These are phyloP conservation scores for Podotricha telesiphe DNA, from an alignment of 2,888 invertebrate species.

Conservation along the genomic window DNA sequence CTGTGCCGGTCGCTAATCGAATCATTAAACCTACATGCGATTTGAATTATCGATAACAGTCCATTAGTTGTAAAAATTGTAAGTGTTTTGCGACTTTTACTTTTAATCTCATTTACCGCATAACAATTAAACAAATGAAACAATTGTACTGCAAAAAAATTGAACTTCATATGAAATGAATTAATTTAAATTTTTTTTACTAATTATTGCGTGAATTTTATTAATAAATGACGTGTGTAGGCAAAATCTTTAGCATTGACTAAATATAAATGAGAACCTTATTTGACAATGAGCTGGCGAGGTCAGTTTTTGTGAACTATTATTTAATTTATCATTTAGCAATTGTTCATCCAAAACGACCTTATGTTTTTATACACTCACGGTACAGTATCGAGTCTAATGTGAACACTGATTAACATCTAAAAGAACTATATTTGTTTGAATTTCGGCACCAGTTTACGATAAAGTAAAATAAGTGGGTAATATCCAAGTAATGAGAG, in stretches of 20 bases:
- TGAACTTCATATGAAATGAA: no score
- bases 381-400: conserved; percentile 11
- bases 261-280: conserved; percentile 42
- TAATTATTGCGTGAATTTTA: no score
- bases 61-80: conserved; percentile 37
- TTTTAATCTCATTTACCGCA: conserved; percentile 2
- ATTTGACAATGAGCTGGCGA: conserved; percentile 68
- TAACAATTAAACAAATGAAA: no score
- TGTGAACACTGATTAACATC: not conserved
- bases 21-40: conserved; percentile 69
- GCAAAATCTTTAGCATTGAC: conserved; percentile 44
- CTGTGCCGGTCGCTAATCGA: conserved; percentile 70
- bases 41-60: conserved; percentile 56
- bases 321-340: conserved; percentile 62
- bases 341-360: conserved; percentile 74
- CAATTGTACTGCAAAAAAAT: no score
- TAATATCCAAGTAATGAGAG: not conserved
- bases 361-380: conserved; percentile 60
- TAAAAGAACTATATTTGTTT: not conserved
- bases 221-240: conserved; percentile 18
- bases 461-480: not conserved
- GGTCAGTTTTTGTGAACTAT: conserved; percentile 69
- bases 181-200: no score
- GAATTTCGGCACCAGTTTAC: not conserved
- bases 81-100: conserved; percentile 20